Conservation (phyloP, 2,888 invertebrate genomes). For the Agelastica alni region DNA sequence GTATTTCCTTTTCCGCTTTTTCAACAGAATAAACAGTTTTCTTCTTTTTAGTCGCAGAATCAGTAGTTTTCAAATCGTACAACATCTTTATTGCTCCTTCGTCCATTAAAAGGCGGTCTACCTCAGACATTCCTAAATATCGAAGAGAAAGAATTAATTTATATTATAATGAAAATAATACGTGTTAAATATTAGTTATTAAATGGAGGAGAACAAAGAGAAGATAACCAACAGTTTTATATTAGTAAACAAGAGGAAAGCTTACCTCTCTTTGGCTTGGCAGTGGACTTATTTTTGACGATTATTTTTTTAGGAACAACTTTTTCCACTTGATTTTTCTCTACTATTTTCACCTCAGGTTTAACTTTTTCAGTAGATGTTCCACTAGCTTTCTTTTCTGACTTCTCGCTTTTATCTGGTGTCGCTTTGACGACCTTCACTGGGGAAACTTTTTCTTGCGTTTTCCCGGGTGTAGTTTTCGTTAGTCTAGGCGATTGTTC, state of each 20-base stretch:
- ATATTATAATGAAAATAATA: too few species aligned
- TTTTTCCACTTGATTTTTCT: slow-evolving; percentile 32
- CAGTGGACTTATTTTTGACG: slow-evolving; percentile 27
- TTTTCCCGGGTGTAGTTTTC: too few species aligned
- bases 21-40: slow-evolving; percentile 48
- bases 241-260: too few species aligned
- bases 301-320: slow-evolving; percentile 27
- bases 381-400: slow-evolving; percentile 1
- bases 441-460: slow-evolving; percentile 45
- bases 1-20: slow-evolving; percentile 49
- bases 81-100: slow-evolving; percentile 87
- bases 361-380: slow-evolving; percentile 16
- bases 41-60: slow-evolving; percentile 40
- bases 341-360: slow-evolving; percentile 23
- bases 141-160: too few species aligned
- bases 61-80: slow-evolving; percentile 71
- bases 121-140: slow-evolving; percentile 62
- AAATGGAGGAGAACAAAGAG: too few species aligned
- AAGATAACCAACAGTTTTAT: too few species aligned
- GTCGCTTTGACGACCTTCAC: slow-evolving; percentile 19
- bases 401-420: slow-evolving; percentile 7
- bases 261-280: slow-evolving; percentile 35
- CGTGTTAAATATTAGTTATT: too few species aligned
- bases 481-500: slow-evolving; percentile 39
- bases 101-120: slow-evolving; percentile 78